Evolutionary conservation across 1,140 invertebrate species (phyloP).

Genomic region (Dendroctonus valens): DNA sequence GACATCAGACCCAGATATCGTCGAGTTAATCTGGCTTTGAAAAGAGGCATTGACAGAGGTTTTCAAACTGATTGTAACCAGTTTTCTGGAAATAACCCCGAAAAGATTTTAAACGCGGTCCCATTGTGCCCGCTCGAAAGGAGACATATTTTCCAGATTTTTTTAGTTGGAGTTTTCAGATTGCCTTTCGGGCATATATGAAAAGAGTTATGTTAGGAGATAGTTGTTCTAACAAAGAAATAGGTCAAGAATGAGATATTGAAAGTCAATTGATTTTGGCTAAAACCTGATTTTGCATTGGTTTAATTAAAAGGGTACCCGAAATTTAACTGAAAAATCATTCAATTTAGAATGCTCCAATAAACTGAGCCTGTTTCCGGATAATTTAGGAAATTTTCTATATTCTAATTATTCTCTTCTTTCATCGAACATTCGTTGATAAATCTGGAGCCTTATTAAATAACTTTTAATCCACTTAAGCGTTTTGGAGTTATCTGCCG

Average conservation of each 20-base stretch:
- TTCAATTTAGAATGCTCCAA: no score
- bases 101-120: constrained; percentile 18
- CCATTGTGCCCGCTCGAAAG: constrained; percentile 3
- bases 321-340: no score
- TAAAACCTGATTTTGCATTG: no score
- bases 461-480: constrained; percentile 23
- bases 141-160: not conserved
- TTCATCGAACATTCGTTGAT: constrained; percentile 2
- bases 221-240: no score
- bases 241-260: no score
- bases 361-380: no score
- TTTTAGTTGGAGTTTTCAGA: not conserved
- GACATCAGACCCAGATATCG: constrained; percentile 29
- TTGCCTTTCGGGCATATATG: not conserved
- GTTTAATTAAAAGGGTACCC: no score
- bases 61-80: constrained; percentile 30
- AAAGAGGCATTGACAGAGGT: constrained; percentile 29
- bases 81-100: constrained; percentile 27
- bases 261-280: no score
- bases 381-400: not conserved
- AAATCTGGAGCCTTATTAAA: constrained; percentile 20
- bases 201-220: no score
- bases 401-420: not conserved
- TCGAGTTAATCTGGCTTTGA: constrained; percentile 26
- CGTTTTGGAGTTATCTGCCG: constrained; percentile 23